Base-by-base conservation (phyloP, 92 coral and sea anemone species). In the Heteractis magnifica region DNA sequence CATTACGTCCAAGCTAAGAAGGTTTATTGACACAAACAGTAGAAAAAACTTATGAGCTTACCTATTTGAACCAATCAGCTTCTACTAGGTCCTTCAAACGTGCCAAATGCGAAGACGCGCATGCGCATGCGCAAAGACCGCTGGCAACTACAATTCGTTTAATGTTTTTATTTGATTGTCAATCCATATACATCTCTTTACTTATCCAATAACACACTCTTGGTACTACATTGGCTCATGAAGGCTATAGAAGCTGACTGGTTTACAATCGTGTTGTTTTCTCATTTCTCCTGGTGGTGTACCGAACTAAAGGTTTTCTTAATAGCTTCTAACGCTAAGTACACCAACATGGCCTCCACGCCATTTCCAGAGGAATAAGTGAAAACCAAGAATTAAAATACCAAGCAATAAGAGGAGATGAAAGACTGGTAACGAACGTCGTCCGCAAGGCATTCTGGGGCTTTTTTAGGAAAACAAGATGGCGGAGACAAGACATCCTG, bases 221-320 rank as follows among this genome's bases (percentile, higher is more conserved):
- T 19, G 5, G 52, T 34, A 72, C 76, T 34, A 72, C 52, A 72
- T 41, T 18, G 76, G 49, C 49, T 80, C 4, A 50, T 77, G 52
- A 64, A 80, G 75, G 83, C 71, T 59, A 80, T 80, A 80, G 83
- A 80, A 80, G 83, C 83, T 65, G 83, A 80, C 83, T 80, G 83
- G 52, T 5, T 64, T 44, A 80, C 52, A 4, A 65, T 79, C 23
- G 26, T 18, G 21, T 62, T 14, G 65, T 58, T 12, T 58, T 34
- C 44, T 34, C 44, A 34, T 34, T 26, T 26, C 34, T 26, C 34
- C 0, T 34, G 44, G 1, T 34, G 44, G 44, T 34, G 44, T 34
- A 34, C 44, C 44, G 44, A 34, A 2, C 44, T 34, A 34, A 34
- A 34, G 3, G 3, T 34, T 34, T 26, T 26, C 26, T 26, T 34